Evolutionary conservation across 2,888 invertebrate genomes (phyloP), one percentile per base, ranked within the genome.

Genomic region (Philaethria dido): DNA sequence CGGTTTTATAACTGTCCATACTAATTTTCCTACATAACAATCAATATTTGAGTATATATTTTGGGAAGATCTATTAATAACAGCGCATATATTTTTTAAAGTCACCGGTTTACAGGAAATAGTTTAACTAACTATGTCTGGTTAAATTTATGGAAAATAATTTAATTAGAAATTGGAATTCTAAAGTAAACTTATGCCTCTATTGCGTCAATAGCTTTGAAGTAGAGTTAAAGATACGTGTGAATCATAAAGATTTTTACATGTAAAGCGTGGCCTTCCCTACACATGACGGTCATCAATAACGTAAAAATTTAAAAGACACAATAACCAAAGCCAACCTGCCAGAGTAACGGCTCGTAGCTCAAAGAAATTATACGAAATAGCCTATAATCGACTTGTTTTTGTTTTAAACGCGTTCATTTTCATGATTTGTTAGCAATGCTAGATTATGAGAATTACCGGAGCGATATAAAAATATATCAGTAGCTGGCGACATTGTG

Each of bases 311-410:
- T 78, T 76, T 78, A 81, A 84, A 85, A 83, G 82, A 78, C 80
- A 77, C 77, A 75, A 79, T 82, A 85, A 86, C 87, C 86, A 88
- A 86, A 89, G 83, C 77, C 79, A 80, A 80, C 78, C 74, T 70
- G 80, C 78, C 80, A 75, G 77, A 79, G 76, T 80, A 86, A 87
- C 80, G 77, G 76, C 76, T 80, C 87, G 78, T 91, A 88, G 77
- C 85, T 91, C 87, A 90, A 76, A 79, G 76, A 83, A 88, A 91
- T 89, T 85, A 86, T 83, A 85, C 81, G 72, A 81, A 90, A 91
- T 86, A 80, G 84, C 78, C 87, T 84, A 90, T 92, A 90, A 91
- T 86, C 84, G 84, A 83, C 86, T 88, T 89, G 91, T 90, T 88
- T 86, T 87, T 88, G 81, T 87, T 88, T 88, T 86, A 83, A 76